phyloP scores from a whole-genome alignment of 2,888 invertebrate species.

The Carabus problematicus region DNA sequence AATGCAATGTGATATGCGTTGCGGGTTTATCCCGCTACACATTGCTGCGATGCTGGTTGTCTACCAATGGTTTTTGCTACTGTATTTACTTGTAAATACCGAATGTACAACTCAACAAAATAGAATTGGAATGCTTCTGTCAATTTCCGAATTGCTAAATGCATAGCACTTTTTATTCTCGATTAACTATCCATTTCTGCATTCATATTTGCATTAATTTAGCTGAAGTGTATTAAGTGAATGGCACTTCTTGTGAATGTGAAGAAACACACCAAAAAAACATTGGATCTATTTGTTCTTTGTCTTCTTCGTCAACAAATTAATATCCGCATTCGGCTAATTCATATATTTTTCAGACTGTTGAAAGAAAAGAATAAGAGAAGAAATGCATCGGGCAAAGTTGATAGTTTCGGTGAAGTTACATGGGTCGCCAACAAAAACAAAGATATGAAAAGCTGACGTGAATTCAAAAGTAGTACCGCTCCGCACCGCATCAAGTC shows the following conservation, averaged over 20 bases:
- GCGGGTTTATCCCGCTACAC: too few species aligned
- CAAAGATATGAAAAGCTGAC: slow-evolving; percentile 21
- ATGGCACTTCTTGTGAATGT: slow-evolving; percentile 1
- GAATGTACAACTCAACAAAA: too few species aligned
- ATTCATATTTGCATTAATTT: too few species aligned
- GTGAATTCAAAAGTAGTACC: slow-evolving; percentile 29
- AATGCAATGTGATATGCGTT: too few species aligned
- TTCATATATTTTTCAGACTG: slow-evolving; percentile 24
- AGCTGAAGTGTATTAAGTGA: background rate
- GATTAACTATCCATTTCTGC: too few species aligned
- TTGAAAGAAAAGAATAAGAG: background rate
- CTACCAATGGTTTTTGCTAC: too few species aligned
- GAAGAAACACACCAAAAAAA: background rate
- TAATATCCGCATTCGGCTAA: slow-evolving; percentile 39
- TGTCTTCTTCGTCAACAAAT: slow-evolving; percentile 18
- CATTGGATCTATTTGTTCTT: background rate
- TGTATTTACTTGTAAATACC: too few species aligned
- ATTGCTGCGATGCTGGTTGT: too few species aligned
- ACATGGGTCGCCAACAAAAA: slow-evolving; percentile 10
- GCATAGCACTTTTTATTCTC: too few species aligned
- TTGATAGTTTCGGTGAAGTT: background rate
- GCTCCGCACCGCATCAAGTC: background rate
- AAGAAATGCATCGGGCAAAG: too few species aligned
- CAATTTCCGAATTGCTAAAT: too few species aligned
- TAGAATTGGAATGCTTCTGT: too few species aligned